These are phyloP conservation scores for Xestia rhomboidea DNA, from an alignment of 2,888 invertebrate genomes.

Conservation along the genomic window DNA sequence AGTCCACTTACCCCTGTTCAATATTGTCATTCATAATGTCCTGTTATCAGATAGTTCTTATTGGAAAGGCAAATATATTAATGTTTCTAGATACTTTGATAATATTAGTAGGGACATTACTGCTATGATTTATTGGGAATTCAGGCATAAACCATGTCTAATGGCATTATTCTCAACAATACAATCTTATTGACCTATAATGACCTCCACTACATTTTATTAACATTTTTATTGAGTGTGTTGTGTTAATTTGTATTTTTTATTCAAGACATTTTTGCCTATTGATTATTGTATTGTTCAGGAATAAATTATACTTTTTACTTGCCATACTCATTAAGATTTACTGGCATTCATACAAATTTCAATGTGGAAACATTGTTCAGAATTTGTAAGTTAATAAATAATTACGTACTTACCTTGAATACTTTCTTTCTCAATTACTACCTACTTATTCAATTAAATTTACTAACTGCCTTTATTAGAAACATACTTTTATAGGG, in stretches of 20 bases:
- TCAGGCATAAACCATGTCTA: background rate
- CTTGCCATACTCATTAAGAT: background rate
- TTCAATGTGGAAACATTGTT: constrained; percentile 15
- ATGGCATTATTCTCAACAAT: constrained; percentile 17
- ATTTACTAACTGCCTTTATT: background rate
- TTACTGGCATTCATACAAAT: constrained; percentile 5
- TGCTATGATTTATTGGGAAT: background rate
- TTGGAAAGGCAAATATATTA: constrained; percentile 19
- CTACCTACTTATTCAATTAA: background rate
- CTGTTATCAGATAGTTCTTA: constrained; percentile 19
- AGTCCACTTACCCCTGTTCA: constrained; percentile 23
- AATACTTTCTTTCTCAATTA: background rate
- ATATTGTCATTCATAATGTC: constrained; percentile 27
- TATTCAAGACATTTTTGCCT: background rate
- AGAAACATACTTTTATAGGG: background rate
- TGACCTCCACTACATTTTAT: constrained; percentile 64
- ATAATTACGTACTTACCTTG: no score
- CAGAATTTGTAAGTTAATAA: background rate
- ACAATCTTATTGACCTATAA: constrained; percentile 64
- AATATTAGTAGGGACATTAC: constrained; percentile 1
- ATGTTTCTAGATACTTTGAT: background rate
- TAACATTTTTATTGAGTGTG: constrained; percentile 22
- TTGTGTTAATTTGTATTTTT: constrained; percentile 4
- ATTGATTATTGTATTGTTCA: constrained; percentile 5
- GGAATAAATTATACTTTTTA: constrained; percentile 6